Base-by-base conservation (phyloP, 2,888 invertebrate genomes). In the Galerucella calmariensis region DNA sequence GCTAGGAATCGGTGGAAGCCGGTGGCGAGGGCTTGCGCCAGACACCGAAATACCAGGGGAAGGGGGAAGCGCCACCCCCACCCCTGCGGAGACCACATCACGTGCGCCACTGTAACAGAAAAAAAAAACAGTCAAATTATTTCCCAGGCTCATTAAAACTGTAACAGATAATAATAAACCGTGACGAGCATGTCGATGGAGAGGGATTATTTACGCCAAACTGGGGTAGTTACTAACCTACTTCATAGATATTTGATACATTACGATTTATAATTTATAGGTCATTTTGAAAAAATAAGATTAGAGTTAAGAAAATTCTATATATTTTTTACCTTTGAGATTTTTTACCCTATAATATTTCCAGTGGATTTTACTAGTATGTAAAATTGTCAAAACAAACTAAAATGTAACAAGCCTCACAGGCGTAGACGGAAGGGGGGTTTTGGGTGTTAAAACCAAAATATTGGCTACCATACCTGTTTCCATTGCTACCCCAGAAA, bases 1-100 rank as follows among this genome's bases (percentile, higher is more conserved):
- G 90, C 90, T 87, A 90, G 89, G 88, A 90, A 90, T 85, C 87
- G 87, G 82, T 87, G 87, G 83, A 88, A 87, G 83, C 86, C 87
- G 84, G 87, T 88, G 85, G 87, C 86, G 81, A 88, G 86, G 80
- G 85, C 85, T 83, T 86, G 87, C 83, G 86, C 85, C 84, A 87
- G 86, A 83, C 85, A 86, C 86, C 86, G 85, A 78, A 83, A 82
- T 81, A 85, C 84, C 82, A 84, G 83, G 83, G 86, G 84, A 82
- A 84, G 83, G 80, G 84, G 85, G 84, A 78, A 79, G 76, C 81
- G 79, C 79, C 79, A 78, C 78, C 79, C 79, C 82, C 83, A 81
- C 79, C 86, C 84, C 87, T 85, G 84, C 84, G 85, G 83, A 82
- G 84, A 84, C 85, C 85, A 85, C 88, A 87, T 87, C 86, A 87